A percentile compares a stretch with the other conserved stretches of the same genome.
Evolutionary conservation across 2,113 vertebrate species (phyloP).

Genomic region (Malurus cyaneus): DNA sequence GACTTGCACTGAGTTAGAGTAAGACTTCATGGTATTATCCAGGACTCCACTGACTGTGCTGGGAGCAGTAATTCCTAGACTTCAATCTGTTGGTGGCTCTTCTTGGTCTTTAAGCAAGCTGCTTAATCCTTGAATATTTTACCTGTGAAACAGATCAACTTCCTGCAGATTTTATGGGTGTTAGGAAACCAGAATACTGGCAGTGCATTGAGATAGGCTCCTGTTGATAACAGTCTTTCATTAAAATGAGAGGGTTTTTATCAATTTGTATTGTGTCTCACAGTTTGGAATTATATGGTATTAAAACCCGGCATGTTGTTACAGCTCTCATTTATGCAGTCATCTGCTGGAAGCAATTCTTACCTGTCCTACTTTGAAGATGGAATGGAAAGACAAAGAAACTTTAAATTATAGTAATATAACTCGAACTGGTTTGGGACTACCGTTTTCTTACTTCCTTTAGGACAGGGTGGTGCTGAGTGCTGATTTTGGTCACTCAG

Average conservation of each 20-base stretch:
- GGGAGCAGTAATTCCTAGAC: neutral
- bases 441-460: neutral
- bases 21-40: neutral
- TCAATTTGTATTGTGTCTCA: neutral
- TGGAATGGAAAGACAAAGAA: neutral
- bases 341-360: neutral
- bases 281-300: neutral
- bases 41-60: neutral
- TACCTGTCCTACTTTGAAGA: neutral
- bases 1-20: neutral
- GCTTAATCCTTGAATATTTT: neutral
- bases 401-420: neutral
- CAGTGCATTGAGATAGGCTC: neutral
- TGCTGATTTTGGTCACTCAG: fast-evolving
- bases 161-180: neutral
- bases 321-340: neutral
- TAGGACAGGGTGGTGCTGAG: neutral
- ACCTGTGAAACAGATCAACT: neutral
- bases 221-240: neutral
- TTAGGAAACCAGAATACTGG: neutral
- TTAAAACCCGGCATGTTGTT: neutral
- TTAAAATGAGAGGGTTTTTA: neutral
- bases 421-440: neutral
- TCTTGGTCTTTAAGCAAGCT: neutral
- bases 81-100: neutral